Conservation (phyloP, 2,888 invertebrate genomes). For the Rotaria sp. region DNA sequence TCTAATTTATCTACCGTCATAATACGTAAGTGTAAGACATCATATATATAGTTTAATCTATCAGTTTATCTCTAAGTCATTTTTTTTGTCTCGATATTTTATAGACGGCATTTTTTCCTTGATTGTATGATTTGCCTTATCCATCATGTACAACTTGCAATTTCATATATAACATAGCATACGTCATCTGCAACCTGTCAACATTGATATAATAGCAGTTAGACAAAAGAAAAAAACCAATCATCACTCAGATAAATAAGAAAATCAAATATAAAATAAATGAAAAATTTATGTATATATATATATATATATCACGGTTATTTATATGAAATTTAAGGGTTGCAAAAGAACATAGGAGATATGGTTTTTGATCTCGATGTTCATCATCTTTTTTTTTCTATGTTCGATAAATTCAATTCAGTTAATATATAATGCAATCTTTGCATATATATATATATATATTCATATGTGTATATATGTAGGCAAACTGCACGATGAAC, state of each 20-base stretch:
- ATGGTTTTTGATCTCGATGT: neutral
- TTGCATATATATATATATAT: neutral
- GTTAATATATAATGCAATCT: neutral
- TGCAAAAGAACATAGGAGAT: neutral
- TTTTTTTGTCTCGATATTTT: neutral
- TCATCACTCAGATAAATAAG: neutral
- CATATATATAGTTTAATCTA: neutral
- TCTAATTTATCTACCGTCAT: too few species aligned
- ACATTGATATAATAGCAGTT: neutral
- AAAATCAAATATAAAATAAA: neutral
- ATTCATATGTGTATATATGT: neutral
- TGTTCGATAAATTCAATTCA: neutral
- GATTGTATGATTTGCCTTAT: neutral
- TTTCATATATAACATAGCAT: neutral
- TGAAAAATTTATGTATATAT: neutral
- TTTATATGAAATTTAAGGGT: neutral
- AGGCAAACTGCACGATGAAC: neutral
- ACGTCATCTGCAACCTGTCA: neutral
- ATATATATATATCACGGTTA: neutral
- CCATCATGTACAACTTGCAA: neutral
- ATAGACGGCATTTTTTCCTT: neutral
- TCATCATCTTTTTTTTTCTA: neutral
- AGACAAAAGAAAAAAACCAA: neutral
- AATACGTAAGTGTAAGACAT: too few species aligned
- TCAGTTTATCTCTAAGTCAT: neutral